Base-by-base conservation (phyloP, 2,113 vertebrate species). In the Pantherophis guttatus region DNA sequence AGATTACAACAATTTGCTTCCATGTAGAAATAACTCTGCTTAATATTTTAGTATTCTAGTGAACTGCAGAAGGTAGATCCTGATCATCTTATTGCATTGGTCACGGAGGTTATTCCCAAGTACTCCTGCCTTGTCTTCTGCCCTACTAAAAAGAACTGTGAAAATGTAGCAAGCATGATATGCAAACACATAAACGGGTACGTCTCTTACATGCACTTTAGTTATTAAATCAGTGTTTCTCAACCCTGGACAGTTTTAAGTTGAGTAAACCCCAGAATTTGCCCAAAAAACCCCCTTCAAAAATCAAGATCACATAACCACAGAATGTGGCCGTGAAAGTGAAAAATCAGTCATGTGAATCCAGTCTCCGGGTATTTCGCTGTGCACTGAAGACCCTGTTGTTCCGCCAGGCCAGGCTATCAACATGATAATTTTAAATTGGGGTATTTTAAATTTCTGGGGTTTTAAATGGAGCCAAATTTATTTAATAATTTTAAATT, bases 141-240 rank as follows among this genome's bases (percentile, higher is more conserved):
- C 94, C 98, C 99, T 50, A 99, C 98, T 90, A 99, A 99, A 97
- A 99, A 99, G 97, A 99, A 98, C 95, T 99, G 99, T 96, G 99
- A 99, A 98, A 99, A 99, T 11, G 98, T 99, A 50, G 98, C 98
- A 44, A 97, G 94, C n/a, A 99, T 99, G 99, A 98, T 99, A 96
- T 99, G 98, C 98, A 99, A 97, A 93, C 98, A 98, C 94, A 98
- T 99, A 91, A 98, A 97, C 87, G 98, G 98, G 99, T 99, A 98
- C 95, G 98, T 96, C 85, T 21, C 48, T 3, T 1, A 57, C 2
- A 21, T 90, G 26, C 3, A 8, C 2, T 70, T 12, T 1, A 26
- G 50, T 8, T 89, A 23, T 55, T 75, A 90, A 50, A 10, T 92
- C 11, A 12, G 26, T 65, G 1, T 65, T 65, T 65, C 26, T 65